phyloP scores from a whole-genome alignment of 2,888 invertebrate species.

The Dorcus hopei region DNA sequence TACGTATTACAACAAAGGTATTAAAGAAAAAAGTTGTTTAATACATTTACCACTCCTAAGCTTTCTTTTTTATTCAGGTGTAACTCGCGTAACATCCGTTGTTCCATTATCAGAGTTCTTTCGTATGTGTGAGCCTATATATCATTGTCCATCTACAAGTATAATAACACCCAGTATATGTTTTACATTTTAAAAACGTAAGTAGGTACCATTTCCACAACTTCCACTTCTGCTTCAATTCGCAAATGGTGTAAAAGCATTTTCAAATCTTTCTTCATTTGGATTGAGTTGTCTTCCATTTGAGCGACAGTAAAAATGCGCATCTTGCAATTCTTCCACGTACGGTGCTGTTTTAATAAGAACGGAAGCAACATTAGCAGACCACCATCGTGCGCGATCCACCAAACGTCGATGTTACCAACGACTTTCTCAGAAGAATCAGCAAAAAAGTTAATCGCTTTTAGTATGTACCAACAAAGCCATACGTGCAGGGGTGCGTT shows the following conservation, averaged over 20 bases:
- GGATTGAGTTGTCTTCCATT: constrained; percentile 98
- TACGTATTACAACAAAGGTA: constrained; percentile 16
- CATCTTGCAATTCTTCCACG: constrained; percentile 98
- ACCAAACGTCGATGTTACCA: constrained; percentile 99
- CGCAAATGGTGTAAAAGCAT: constrained; percentile 96
- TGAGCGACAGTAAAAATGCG: constrained; percentile 99
- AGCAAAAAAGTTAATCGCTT: constrained; percentile 97
- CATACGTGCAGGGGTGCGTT: constrained; percentile 69
- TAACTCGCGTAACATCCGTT: constrained; percentile 91
- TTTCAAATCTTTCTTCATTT: constrained; percentile 99
- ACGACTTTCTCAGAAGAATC: constrained; percentile 87
- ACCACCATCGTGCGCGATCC: constrained; percentile 99
- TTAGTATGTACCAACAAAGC: constrained; percentile 95
- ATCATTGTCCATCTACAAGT: constrained; percentile 85
- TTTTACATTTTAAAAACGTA: neutral
- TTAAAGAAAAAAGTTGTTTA: neutral
- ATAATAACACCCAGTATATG: constrained; percentile 4
- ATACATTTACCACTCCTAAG: constrained; percentile 77
- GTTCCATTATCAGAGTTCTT: constrained; percentile 98
- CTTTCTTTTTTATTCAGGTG: constrained; percentile 84
- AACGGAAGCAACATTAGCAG: constrained; percentile 96
- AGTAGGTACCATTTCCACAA: constrained; percentile 91
- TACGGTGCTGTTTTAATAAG: constrained; percentile 89
- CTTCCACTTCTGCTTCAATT: constrained; percentile 95
- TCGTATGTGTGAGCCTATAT: constrained; percentile 99